These are phyloP conservation scores for Chrysotoxum bicinctum DNA, from an alignment of 2,888 invertebrate genomes.

Conservation along the genomic window DNA sequence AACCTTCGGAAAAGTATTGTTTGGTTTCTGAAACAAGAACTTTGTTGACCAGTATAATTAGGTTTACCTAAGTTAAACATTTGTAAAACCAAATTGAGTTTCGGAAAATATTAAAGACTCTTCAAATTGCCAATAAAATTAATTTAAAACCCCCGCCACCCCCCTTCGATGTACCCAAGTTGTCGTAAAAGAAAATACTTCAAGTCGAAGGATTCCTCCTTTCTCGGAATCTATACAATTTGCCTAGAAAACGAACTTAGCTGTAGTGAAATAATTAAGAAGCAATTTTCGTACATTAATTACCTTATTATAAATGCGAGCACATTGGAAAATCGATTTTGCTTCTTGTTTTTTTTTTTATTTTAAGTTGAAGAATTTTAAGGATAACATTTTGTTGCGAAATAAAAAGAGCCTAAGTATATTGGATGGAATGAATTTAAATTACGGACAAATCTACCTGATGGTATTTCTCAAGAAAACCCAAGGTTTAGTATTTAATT, in stretches of 20 bases:
- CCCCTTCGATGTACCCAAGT: too few relatives aligned
- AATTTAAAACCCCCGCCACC: too few relatives aligned
- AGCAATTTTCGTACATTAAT: neutral
- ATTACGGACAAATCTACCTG: neutral
- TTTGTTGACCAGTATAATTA: too few relatives aligned
- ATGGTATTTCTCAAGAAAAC: neutral
- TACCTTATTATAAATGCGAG: neutral
- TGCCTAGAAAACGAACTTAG: neutral
- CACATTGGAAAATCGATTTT: neutral
- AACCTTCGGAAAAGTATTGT: too few relatives aligned
- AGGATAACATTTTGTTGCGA: neutral
- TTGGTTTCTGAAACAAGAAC: too few relatives aligned
- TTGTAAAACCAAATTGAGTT: too few relatives aligned
- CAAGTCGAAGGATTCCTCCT: too few relatives aligned
- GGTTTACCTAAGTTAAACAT: too few relatives aligned
- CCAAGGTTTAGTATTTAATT: neutral
- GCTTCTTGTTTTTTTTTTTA: neutral
- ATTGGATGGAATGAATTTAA: neutral
- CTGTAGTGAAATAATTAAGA: neutral
- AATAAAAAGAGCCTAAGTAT: neutral
- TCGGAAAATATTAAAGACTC: too few relatives aligned
- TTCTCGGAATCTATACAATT: too few relatives aligned
- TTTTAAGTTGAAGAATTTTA: neutral
- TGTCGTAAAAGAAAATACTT: too few relatives aligned
- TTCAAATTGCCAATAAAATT: too few relatives aligned